A percentile compares a stretch with the other conserved stretches of the same genome.
These are phyloP conservation scores for Onychostruthus taczanowskii DNA, from an alignment of 2,113 vertebrate species.

Conservation along the genomic window DNA sequence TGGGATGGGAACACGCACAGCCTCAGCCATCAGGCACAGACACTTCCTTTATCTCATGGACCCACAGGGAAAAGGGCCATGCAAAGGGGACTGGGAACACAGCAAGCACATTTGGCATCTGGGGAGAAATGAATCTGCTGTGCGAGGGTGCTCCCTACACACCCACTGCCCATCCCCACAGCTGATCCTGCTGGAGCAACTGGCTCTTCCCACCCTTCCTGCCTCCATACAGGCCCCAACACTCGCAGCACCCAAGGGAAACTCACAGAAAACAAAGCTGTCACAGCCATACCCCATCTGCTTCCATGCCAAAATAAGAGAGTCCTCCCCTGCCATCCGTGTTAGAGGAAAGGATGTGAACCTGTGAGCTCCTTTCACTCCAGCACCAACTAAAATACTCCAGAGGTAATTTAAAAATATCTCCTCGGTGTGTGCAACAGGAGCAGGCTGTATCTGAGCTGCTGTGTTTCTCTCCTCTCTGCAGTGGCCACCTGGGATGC, in stretches of 20 bases:
- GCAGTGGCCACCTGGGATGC: not conserved
- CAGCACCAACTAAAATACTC: not conserved
- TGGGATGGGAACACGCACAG: rapidly evolving
- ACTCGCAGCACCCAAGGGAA: rapidly evolving
- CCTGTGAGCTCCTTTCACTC: not conserved
- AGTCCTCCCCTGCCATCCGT: not conserved
- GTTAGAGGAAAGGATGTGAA: not conserved
- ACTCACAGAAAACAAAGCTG: not conserved
- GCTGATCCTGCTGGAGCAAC: not conserved
- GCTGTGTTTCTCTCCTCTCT: not conserved
- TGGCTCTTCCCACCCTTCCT: not conserved
- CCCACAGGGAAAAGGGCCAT: not conserved
- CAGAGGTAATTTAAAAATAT: not conserved
- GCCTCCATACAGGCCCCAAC: not conserved
- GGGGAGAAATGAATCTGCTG: not conserved
- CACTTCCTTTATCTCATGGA: not conserved
- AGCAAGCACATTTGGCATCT: not conserved
- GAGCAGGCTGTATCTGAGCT: not conserved
- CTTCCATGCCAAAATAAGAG: not conserved
- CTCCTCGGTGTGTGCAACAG: not conserved
- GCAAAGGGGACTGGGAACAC: not conserved
- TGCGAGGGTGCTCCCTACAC: not conserved
- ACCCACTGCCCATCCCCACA: not conserved
- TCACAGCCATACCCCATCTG: not conserved
- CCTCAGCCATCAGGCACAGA: rapidly evolving